phyloP scores from a whole-genome alignment of 1,140 invertebrate genomes.

The Samia ricini region DNA sequence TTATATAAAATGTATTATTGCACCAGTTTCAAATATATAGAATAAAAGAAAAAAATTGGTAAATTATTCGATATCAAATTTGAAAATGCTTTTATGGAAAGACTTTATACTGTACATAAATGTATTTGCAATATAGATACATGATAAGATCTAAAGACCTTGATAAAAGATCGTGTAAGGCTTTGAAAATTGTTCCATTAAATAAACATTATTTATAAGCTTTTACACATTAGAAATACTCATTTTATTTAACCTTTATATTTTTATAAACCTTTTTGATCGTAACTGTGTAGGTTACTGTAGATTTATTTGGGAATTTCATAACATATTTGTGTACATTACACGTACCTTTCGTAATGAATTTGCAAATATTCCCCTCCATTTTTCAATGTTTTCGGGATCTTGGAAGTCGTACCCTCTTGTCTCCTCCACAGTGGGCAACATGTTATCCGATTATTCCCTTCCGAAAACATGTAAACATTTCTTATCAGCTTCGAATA shows the following conservation, averaged over 20 bases:
- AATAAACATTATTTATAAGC: not conserved
- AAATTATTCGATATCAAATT: not conserved
- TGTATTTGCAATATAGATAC: not conserved
- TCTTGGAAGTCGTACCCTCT: slow-evolving; percentile 92
- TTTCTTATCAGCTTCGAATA: slow-evolving; percentile 44
- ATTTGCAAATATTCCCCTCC: slow-evolving; percentile 92
- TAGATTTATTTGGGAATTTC: not conserved
- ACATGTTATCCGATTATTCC: slow-evolving; percentile 60
- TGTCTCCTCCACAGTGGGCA: slow-evolving; percentile 78
- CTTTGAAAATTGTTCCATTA: not conserved
- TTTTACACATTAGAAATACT: not conserved
- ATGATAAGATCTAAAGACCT: not conserved
- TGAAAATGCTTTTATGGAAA: not conserved
- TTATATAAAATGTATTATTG: no score
- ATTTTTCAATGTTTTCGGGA: slow-evolving; percentile 92
- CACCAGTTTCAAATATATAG: no score
- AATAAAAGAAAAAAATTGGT: no score
- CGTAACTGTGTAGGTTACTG: not conserved
- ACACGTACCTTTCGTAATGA: slow-evolving; percentile 83
- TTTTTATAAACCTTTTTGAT: not conserved
- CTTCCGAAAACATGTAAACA: slow-evolving; percentile 69
- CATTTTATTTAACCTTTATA: not conserved
- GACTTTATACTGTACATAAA: not conserved
- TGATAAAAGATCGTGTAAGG: not conserved
- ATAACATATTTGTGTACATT: not conserved